Base-by-base conservation (phyloP, 2,888 invertebrate species). In the Mongoloraphidia duomilia region DNA sequence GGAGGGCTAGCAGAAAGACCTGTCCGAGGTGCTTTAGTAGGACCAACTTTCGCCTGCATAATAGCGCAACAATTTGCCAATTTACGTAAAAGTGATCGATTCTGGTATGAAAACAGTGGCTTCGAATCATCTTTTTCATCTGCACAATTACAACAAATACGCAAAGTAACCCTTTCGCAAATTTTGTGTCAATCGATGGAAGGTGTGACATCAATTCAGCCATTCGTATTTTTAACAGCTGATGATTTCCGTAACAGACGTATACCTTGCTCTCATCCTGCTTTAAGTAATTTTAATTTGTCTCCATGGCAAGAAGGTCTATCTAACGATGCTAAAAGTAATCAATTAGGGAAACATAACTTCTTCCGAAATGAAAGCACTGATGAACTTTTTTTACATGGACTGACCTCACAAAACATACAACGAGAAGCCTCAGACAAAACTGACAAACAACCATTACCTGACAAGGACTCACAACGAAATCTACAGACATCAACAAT, bases 1-100 rank as follows among this genome's bases (percentile, higher is more conserved):
- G 91, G 83, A 9, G 90, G 85, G 1, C 75, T 91, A 61, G 82
- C 88, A 0, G 91, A 91, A 60, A 76, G 81, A 37, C 85, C 89
- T 0, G 82, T 91, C 0, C 69, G 79, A 0, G 84, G 84, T 1
- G 89, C 86, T 0, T 66, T 90, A 2, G 85, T 91, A 0, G 91
- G 91, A 0, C 89, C 90, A 0, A 87, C 88, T 0, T 89, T 91
- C 58, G 87, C 87, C 34, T 92, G 91, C 61, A 84, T 92, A 49
- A 83, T 91, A 42, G 90, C 87, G 0, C 86, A 87, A 59, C 89
- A 90, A 65, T 91, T 91, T 61, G 73, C 79, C 9, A 84, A 84
- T 60, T 67, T 87, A 1, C 76, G 86, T 1, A 80, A 79, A 61
- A 87, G 87, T 11, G 85, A 87, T 63, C 70, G 85, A 51, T 86